Evolutionary conservation across 2,888 invertebrate species (phyloP).

Genomic region (Drepana falcataria): DNA sequence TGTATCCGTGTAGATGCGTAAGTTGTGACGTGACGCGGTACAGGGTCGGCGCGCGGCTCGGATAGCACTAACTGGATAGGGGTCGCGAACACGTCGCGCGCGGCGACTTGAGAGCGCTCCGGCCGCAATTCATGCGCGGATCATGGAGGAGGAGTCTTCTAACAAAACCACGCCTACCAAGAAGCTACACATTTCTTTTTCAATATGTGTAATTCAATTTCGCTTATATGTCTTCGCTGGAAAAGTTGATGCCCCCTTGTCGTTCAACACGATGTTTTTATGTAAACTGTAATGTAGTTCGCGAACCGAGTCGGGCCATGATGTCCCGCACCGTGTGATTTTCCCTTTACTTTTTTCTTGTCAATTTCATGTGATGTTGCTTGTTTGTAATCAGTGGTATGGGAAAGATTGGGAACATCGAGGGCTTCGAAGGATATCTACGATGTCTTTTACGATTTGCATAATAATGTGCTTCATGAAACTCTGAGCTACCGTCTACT

Average conservation of each 20-base stretch:
- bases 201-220: constrained; percentile 80
- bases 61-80: constrained; percentile 45
- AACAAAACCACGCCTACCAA: constrained; percentile 74
- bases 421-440: constrained; percentile 18
- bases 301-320: constrained; percentile 68
- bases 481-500: too few species aligned
- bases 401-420: constrained; percentile 14
- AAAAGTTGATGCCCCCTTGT: constrained; percentile 78
- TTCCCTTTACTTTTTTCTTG: constrained; percentile 54
- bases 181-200: constrained; percentile 79
- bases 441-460: neutral
- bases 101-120: constrained; percentile 45
- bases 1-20: constrained; percentile 38
- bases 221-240: constrained; percentile 77
- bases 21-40: constrained; percentile 48
- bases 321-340: constrained; percentile 61
- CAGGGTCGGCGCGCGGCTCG: constrained; percentile 42
- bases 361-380: constrained; percentile 71
- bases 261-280: constrained; percentile 79
- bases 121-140: constrained; percentile 66
- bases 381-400: constrained; percentile 52
- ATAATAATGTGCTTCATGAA: neutral
- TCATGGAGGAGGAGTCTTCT: constrained; percentile 70
- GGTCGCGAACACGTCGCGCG: constrained; percentile 35
- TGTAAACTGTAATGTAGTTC: constrained; percentile 79